phyloP scores from a whole-genome alignment of 2,888 invertebrate genomes.

The Drosophila algonquin region DNA sequence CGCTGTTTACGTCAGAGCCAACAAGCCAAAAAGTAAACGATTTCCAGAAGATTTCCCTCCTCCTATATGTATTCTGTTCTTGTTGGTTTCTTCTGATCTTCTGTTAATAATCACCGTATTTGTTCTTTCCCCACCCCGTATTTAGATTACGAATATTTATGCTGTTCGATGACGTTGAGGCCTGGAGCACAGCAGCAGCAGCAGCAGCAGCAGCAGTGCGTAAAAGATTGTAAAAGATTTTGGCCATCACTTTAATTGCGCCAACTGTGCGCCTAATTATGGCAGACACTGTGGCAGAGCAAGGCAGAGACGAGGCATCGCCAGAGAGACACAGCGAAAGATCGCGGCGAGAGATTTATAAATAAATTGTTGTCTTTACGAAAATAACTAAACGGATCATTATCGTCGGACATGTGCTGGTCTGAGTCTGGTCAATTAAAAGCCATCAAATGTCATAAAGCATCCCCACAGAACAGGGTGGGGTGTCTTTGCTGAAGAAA shows the following conservation, averaged over 20 bases:
- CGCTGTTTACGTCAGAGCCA: slow-evolving; percentile 65
- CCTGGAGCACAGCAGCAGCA: too few species aligned
- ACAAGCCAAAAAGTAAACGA: slow-evolving; percentile 32
- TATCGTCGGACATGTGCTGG: slow-evolving; percentile 39
- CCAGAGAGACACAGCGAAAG: slow-evolving; percentile 1
- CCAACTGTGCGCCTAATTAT: slow-evolving; percentile 53
- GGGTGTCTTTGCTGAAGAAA: not conserved
- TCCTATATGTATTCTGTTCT: slow-evolving; percentile 3
- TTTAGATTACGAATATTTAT: slow-evolving; percentile 64
- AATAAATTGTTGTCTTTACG: slow-evolving; percentile 47
- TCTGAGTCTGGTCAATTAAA: slow-evolving; percentile 49
- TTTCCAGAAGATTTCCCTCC: slow-evolving; percentile 33
- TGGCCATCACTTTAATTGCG: slow-evolving; percentile 31
- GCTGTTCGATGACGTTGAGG: slow-evolving; percentile 62
- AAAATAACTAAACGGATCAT: slow-evolving; percentile 50
- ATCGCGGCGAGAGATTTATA: slow-evolving; percentile 48
- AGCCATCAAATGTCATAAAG: slow-evolving; percentile 51
- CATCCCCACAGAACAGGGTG: slow-evolving; percentile 7
- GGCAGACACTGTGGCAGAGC: slow-evolving; percentile 65
- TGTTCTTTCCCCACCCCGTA: slow-evolving; percentile 40
- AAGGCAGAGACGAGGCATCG: slow-evolving; percentile 35
- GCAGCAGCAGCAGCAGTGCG: not conserved
- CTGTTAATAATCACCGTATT: slow-evolving; percentile 19
- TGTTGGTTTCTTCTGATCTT: slow-evolving; percentile 21
- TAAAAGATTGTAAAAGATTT: slow-evolving; percentile 28